Conservation (phyloP, 2,797 vertebrate genomes). For the Xiphorhynchus erythropygius region DNA sequence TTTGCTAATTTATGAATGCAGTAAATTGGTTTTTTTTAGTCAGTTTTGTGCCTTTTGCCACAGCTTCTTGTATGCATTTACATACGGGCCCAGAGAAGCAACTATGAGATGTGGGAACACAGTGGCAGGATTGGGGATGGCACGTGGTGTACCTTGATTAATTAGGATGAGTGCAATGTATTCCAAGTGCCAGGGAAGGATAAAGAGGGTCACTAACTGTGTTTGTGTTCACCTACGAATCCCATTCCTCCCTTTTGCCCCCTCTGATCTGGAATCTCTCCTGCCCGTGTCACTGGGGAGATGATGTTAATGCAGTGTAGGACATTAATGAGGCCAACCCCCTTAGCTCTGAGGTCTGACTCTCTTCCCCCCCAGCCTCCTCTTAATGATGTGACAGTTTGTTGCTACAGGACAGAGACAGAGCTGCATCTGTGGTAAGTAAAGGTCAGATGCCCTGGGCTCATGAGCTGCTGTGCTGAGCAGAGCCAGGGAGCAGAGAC, state of each 20-base stretch:
- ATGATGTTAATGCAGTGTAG: background rate
- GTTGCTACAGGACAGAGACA: background rate
- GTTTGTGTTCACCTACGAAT: background rate
- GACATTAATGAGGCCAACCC: background rate
- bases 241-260: background rate
- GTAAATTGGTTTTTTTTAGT: background rate
- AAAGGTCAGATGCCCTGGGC: background rate
- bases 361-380: background rate
- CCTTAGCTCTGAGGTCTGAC: background rate
- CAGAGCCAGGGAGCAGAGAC: background rate
- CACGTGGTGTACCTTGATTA: background rate
- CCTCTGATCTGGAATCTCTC: background rate
- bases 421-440: background rate
- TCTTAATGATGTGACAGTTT: background rate
- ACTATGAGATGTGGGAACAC: background rate
- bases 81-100: background rate
- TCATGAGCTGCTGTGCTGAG: background rate
- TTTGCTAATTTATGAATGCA: background rate
- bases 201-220: background rate
- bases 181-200: background rate
- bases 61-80: background rate
- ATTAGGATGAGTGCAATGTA: background rate
- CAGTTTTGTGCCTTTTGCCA: background rate
- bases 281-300: background rate
- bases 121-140: background rate